Conservation (phyloP, 2,888 invertebrate species). For the Dichetophora obliterata region DNA sequence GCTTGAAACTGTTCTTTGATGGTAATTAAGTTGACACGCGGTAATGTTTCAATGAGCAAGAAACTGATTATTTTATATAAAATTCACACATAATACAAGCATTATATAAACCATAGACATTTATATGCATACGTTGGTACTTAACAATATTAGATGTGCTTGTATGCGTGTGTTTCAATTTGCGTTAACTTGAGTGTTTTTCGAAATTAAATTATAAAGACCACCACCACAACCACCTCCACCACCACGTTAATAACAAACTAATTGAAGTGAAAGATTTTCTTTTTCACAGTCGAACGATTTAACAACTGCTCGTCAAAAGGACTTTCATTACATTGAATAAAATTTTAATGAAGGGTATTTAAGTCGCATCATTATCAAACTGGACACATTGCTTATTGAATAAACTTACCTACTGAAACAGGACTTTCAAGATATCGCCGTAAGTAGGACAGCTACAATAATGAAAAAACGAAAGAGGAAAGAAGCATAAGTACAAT, state of each 20-base stretch:
- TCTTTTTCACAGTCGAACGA: slow-evolving; percentile 27
- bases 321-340: background rate
- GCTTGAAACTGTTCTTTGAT: slow-evolving; percentile 20
- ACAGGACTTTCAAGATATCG: too few species aligned
- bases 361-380: too few species aligned
- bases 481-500: too few species aligned
- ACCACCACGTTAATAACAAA: slow-evolving; percentile 3
- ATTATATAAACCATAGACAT: slow-evolving; percentile 16
- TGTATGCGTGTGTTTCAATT: background rate
- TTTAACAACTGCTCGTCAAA: slow-evolving; percentile 14
- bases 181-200: background rate
- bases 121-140: background rate
- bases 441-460: background rate
- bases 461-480: background rate
- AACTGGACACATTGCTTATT: background rate
- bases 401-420: background rate
- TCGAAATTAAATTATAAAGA: background rate
- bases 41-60: slow-evolving; percentile 33
- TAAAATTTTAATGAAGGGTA: too few species aligned
- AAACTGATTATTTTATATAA: slow-evolving; percentile 26
- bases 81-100: background rate
- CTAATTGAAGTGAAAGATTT: slow-evolving; percentile 37
- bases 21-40: slow-evolving; percentile 38
- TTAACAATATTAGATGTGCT: background rate
- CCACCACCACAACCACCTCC: too few species aligned